Evolutionary conservation across 1,140 invertebrate genomes (phyloP), one percentile per base, ranked within the genome.

Genomic region (Drosophila saltans): DNA sequence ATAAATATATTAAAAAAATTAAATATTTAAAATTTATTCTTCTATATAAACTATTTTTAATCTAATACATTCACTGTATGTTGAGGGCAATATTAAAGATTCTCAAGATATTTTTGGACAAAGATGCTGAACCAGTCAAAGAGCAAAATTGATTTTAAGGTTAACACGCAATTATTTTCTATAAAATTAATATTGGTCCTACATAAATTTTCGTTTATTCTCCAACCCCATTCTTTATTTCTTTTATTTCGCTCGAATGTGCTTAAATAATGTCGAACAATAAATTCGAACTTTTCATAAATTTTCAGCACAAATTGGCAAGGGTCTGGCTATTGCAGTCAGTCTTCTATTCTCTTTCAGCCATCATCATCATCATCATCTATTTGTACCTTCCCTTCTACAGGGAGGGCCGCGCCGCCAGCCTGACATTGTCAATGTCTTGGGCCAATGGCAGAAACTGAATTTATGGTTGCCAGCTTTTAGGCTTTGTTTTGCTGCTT

Each of bases 401-500:
- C 43, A 24, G 66, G 57, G 41, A 8, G 24, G 7, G 41, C 28
- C 36, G 64, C 33, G 64, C 33, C 52, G 61, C 72, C 73, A 55
- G 60, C 69, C 73, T 80, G 84, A 78, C 73, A 88, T 80, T 88
- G 83, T 88, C 80, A 88, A 88, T 70, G 84, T 83, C 73, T 88
- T 88, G 81, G 69, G 24, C 60, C 45, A 52, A 39, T 65, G 68
- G 72, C 69, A 41, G 60, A 59, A 80, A 62, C 68, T 80, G 78
- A 89, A 88, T 88, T 88, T 88, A 88, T 88, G 84, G 80, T 82
- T 84, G 84, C 65, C 84, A 88, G 84, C 84, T 88, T 88, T 89
- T 89, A 88, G 84, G 84, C 84, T 88, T 88, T 88, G 84, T 88
- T 88, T 88, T 88, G 84, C 84, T 84, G 84, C 84, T 88, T 88